A percentile compares a stretch with the other conserved stretches of the same genome.
Conservation (phyloP, 2,797 vertebrate genomes). For the Meriones psammophilus region DNA sequence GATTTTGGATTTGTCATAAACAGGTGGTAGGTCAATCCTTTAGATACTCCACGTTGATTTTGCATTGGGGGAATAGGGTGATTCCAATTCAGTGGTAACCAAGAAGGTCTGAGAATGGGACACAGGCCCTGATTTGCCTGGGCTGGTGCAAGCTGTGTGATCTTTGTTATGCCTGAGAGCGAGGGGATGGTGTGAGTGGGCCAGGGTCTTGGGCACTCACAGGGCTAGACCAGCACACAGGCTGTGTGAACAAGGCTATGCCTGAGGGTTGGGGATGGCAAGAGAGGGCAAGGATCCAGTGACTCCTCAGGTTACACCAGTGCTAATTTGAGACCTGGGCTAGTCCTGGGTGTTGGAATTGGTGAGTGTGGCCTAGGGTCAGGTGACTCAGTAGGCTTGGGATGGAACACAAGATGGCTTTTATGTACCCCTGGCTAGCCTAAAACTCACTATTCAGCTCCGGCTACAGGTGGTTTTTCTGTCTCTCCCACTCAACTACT, state of each 20-base stretch:
- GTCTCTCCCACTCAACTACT: background rate
- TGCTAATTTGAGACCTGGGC: too few relatives aligned
- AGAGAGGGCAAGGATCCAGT: background rate
- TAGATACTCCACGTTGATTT: background rate
- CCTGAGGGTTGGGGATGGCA: background rate
- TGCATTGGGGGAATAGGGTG: background rate
- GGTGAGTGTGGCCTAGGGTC: background rate
- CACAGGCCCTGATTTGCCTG: background rate
- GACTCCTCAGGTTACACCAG: background rate
- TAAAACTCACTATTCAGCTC: background rate
- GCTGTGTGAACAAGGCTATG: background rate
- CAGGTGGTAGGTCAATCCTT: background rate
- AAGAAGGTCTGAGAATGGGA: background rate
- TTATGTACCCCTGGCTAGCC: background rate
- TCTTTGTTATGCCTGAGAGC: background rate
- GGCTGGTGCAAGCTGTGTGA: background rate
- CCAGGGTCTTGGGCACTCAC: background rate
- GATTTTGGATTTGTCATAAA: background rate
- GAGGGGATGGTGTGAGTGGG: background rate
- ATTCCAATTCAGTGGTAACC: background rate
- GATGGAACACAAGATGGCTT: background rate
- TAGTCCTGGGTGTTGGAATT: too few relatives aligned
- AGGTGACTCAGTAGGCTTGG: background rate
- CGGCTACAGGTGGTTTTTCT: background rate
- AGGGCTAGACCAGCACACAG: background rate